Base-by-base conservation (phyloP, 2,888 invertebrate genomes). In the Lasius fuliginosus region DNA sequence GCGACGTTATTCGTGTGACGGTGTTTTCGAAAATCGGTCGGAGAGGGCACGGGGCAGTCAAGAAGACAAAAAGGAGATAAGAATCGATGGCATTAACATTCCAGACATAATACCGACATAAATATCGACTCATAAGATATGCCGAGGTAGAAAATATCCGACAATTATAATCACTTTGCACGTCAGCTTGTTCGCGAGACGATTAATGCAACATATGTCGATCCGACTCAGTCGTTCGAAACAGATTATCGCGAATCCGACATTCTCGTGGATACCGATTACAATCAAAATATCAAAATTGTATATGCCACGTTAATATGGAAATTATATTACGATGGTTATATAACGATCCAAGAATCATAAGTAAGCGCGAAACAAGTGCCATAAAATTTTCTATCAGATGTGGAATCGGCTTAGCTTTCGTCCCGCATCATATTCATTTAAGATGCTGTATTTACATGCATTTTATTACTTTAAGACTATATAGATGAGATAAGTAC, bases 91-190 rank as follows among this genome's bases (percentile, higher is more conserved):
- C 87, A 91, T 92, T 90, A 92, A 91, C 89, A 90, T 92, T 92
- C 89, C 91, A 67, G 82, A 88, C 88, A 89, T 92, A 91, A 92
- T 91, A 90, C 83, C 86, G 87, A 84, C 91, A 92, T 92, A 90
- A 92, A 91, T 92, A 92, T 92, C 90, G 86, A 68, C 85, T 75
- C 83, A 83, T 87, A 86, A 91, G 89, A 89, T 90, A 91, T 90
- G 91, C 8, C 90, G 89, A 90, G 89, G 88, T 85, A 86, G 89
- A 91, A 89, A 92, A 91, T 92, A 90, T 91, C 87, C 88, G 89
- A 86, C 89, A 90, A 92, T 93, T 92, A 90, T 88, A 89, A 89
- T 92, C 89, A 87, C 91, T 90, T 90, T 88, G 87, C 83, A 87
- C 46, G 85, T 86, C 88, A 85, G 65, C 73, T 60, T 79, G 81